These are phyloP conservation scores for Hydropsyche tenuis DNA, from an alignment of 1,140 invertebrate genomes.

Conservation along the genomic window DNA sequence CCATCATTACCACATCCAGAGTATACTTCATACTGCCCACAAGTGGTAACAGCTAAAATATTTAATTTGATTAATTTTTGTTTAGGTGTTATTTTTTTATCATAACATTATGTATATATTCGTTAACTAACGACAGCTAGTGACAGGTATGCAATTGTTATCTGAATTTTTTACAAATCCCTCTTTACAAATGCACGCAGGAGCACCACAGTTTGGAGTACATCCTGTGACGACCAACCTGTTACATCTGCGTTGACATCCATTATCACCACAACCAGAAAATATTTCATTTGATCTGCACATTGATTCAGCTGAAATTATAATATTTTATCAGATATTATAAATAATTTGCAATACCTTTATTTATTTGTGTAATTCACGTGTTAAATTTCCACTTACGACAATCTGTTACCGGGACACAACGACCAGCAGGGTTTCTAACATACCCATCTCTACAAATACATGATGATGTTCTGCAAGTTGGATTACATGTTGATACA, in stretches of 20 bases:
- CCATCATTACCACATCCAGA: neutral
- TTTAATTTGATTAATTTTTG: too few species aligned
- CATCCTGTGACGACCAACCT: neutral
- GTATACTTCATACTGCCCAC: too few species aligned
- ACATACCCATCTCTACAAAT: constrained; percentile 1
- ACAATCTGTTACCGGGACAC: neutral
- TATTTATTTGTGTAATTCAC: too few species aligned
- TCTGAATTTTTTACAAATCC: too few species aligned
- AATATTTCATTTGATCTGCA: neutral
- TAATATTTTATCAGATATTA: too few species aligned
- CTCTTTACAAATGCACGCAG: too few species aligned
- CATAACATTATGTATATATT: too few species aligned
- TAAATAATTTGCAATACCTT: too few species aligned
- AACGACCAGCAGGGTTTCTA: neutral
- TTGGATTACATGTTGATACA: neutral
- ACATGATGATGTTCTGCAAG: neutral
- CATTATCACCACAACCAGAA: neutral
- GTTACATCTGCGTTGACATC: neutral
- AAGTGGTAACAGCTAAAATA: too few species aligned
- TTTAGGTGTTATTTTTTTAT: too few species aligned
- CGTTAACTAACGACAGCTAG: too few species aligned
- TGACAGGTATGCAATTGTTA: too few species aligned
- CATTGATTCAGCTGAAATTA: neutral
- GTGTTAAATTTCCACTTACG: neutral
- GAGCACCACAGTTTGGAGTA: neutral